These are phyloP conservation scores for Cardiocondyla obscurior DNA, from an alignment of 1,140 invertebrate genomes.

Conservation along the genomic window DNA sequence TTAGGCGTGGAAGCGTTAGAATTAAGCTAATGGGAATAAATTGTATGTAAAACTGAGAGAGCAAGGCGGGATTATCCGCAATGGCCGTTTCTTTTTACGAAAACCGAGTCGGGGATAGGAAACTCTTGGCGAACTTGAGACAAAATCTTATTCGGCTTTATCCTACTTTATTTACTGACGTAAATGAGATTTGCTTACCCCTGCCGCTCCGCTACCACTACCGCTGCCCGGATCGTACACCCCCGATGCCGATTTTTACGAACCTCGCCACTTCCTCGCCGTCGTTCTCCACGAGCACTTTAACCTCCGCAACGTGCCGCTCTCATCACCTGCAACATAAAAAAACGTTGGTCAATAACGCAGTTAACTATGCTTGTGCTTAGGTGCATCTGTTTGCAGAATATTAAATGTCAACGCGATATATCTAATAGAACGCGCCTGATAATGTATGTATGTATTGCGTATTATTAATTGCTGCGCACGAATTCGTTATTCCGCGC, in stretches of 20 bases:
- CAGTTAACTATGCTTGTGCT: too few species aligned
- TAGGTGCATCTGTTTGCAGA: too few species aligned
- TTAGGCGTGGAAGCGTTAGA: background rate
- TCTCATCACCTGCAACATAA: constrained; percentile 80
- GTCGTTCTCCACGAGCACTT: constrained; percentile 60
- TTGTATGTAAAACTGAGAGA: background rate
- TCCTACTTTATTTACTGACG: background rate
- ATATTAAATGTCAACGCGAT: background rate
- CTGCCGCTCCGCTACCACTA: constrained; percentile 83
- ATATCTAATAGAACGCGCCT: background rate
- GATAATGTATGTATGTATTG: background rate
- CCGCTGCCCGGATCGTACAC: constrained; percentile 81
- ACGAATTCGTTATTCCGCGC: background rate
- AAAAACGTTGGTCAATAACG: background rate
- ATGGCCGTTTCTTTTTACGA: background rate
- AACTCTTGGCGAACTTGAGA: background rate
- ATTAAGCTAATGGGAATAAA: background rate
- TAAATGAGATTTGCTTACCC: constrained; percentile 73
- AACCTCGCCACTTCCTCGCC: constrained; percentile 76
- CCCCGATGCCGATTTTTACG: constrained; percentile 78
- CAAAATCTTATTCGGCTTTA: background rate
- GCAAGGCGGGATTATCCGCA: background rate
- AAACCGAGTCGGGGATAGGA: background rate
- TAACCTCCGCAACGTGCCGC: constrained; percentile 73
- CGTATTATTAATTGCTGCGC: background rate